These are phyloP conservation scores for Sebastes vulpes DNA, from an alignment of 2,797 vertebrate species.

Conservation along the genomic window DNA sequence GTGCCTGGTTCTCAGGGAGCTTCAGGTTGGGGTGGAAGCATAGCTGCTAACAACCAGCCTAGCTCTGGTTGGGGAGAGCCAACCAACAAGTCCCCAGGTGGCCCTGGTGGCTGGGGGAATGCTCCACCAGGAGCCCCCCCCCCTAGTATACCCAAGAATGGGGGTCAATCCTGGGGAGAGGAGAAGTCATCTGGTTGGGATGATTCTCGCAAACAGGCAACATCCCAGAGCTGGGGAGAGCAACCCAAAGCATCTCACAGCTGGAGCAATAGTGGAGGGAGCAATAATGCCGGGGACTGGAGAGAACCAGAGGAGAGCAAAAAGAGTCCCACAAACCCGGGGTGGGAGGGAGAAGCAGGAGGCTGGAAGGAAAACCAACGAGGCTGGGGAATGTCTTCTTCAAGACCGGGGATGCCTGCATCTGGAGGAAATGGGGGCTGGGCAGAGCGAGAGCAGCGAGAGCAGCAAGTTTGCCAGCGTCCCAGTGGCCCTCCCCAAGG, in stretches of 20 bases:
- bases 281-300: conserved; percentile 89
- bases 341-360: conserved; percentile 91
- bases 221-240: conserved; percentile 92
- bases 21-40: conserved; percentile 90
- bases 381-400: conserved; percentile 80
- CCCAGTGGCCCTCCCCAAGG: conserved; percentile 89
- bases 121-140: conserved; percentile 87
- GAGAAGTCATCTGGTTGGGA: conserved; percentile 92
- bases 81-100: conserved; percentile 87
- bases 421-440: conserved; percentile 85
- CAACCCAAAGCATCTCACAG: conserved; percentile 91
- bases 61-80: conserved; percentile 93
- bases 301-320: conserved; percentile 92
- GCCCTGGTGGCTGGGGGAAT: conserved; percentile 93
- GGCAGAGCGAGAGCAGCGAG: conserved; percentile 61
- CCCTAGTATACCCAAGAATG: conserved; percentile 86
- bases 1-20: conserved; percentile 91
- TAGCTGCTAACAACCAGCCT: conserved; percentile 78
- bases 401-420: conserved; percentile 81
- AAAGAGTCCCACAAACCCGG: conserved; percentile 87
- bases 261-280: conserved; percentile 88
- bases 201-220: conserved; percentile 89
- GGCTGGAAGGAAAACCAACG: conserved; percentile 90
- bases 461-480: conserved; percentile 81
- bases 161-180: conserved; percentile 92